Percentiles rank a stretch among this genome's conserved stretches.
These are phyloP conservation scores for Suncus etruscus DNA, from an alignment of 2,113 vertebrate genomes.

Conservation along the genomic window DNA sequence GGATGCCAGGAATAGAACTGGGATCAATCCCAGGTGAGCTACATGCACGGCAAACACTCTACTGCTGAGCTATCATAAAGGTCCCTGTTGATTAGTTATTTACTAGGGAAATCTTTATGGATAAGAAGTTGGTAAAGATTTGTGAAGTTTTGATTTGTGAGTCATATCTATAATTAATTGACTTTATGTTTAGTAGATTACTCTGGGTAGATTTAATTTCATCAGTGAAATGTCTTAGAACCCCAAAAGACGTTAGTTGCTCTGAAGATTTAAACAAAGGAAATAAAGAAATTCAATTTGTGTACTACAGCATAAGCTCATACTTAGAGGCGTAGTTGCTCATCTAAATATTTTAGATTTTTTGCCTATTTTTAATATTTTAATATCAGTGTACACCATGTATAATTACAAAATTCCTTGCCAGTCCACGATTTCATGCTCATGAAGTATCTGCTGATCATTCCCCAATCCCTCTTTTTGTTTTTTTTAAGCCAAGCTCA, in stretches of 20 bases:
- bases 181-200: constrained; percentile 43
- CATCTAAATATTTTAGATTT: not conserved
- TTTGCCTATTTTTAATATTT: not conserved
- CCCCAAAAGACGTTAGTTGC: not conserved
- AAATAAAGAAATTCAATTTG: not conserved
- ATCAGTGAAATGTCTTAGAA: constrained; percentile 1
- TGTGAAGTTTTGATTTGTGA: constrained; percentile 8
- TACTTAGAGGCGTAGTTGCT: not conserved
- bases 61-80: too few species aligned
- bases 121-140: not conserved
- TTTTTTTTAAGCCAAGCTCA: too few species aligned
- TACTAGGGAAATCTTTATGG: not conserved
- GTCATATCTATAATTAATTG: not conserved
- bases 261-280: not conserved
- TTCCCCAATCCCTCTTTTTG: too few species aligned
- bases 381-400: not conserved
- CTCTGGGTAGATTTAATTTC: not conserved
- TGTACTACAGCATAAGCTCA: not conserved
- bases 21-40: too few species aligned
- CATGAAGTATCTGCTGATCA: not conserved
- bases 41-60: too few species aligned
- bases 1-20: too few species aligned
- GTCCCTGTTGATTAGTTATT: not conserved
- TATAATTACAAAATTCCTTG: not conserved
- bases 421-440: not conserved